Percentiles rank a stretch among this genome's conserved stretches.
phyloP scores from a whole-genome alignment of 2,797 vertebrate species.

The Hydrocynus forskahlii region DNA sequence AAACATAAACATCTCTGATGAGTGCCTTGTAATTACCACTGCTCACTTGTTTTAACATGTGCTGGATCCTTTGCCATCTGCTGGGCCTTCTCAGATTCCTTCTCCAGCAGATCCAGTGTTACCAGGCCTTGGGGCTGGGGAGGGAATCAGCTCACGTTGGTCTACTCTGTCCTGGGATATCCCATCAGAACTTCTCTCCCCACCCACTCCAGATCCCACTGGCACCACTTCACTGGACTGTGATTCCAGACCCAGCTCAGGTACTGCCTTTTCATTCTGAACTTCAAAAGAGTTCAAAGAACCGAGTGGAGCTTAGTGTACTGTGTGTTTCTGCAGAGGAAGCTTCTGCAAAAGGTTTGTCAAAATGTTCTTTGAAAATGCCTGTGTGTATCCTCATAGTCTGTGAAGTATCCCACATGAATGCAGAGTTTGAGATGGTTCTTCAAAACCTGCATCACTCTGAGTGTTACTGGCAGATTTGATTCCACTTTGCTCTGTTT shows the following conservation, averaged over 20 bases:
- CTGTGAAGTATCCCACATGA: constrained; percentile 11
- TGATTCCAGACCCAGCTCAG: constrained; percentile 88
- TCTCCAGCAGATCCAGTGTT: constrained; percentile 65
- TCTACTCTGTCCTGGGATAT: constrained; percentile 81
- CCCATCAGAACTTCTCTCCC: constrained; percentile 78
- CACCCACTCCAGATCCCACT: constrained; percentile 73
- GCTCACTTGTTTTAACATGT: constrained; percentile 48
- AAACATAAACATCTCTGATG: constrained; percentile 53
- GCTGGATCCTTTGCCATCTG: constrained; percentile 28
- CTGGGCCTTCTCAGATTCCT: constrained; percentile 62
- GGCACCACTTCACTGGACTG: constrained; percentile 70
- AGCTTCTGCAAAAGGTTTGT: not conserved
- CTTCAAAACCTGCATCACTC: constrained; percentile 37
- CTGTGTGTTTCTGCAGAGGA: constrained; percentile 17
- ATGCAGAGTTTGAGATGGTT: not conserved
- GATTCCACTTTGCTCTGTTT: constrained; percentile 37
- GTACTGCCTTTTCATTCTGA: constrained; percentile 62
- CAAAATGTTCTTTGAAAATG: constrained; percentile 32
- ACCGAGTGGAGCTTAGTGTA: not conserved
- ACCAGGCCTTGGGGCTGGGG: constrained; percentile 65
- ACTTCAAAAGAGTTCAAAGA: constrained; percentile 37
- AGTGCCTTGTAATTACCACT: constrained; percentile 31
- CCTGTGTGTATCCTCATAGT: constrained; percentile 8
- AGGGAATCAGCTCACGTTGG: constrained; percentile 75
- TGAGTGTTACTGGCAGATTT: constrained; percentile 32